Evolutionary conservation across 2,797 vertebrate species (phyloP), one percentile per base, ranked within the genome.

Genomic region (Eurystomus glaucurus): DNA sequence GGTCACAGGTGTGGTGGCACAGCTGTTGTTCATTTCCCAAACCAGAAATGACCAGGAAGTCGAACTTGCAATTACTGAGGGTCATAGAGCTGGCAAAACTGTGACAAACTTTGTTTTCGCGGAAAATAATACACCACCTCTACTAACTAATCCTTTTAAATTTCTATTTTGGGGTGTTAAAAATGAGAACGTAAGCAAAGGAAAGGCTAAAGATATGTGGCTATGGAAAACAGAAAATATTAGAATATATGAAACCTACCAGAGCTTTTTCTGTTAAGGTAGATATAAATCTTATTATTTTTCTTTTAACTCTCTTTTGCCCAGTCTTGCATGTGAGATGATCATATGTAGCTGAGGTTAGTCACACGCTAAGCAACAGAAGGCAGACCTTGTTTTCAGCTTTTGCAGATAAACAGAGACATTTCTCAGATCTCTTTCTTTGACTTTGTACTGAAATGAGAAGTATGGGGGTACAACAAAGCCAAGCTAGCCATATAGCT

Each of bases 391-490:
- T 76, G 19, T 75, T 89, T 87, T 81, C 61, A 86, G 74, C 3
- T 35, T 72, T 64, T 91, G 46, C 19, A 48, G 37, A 35, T 37
- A 13, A 66, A 50, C 10, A 70, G 54, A 55, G 19, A 29, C 31
- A 31, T 86, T 93, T 90, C 23, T 84, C n/a, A 90, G 81, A 84
- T 64, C 31, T 75, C 50, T 86, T 83, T 48, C 51, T 85, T 54
- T 76, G 60, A 82, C 52, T 96, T 95, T 69, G 37, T 52, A 74
- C 26, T 66, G 74, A 85, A 97, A 92, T 43, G 33, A 78, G 43
- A 61, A 77, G 3, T 41, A 41, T 1, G 1, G 3, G 29, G 25
- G 11, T 72, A 65, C 41, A 81, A 37, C 4, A 16, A 89, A 69
- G 65, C 50, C 51, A 75, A 61, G 25, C n/a, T 60, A 61, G 39